phyloP scores from a whole-genome alignment of 2,888 invertebrate species.

The Chirona hameri region DNA sequence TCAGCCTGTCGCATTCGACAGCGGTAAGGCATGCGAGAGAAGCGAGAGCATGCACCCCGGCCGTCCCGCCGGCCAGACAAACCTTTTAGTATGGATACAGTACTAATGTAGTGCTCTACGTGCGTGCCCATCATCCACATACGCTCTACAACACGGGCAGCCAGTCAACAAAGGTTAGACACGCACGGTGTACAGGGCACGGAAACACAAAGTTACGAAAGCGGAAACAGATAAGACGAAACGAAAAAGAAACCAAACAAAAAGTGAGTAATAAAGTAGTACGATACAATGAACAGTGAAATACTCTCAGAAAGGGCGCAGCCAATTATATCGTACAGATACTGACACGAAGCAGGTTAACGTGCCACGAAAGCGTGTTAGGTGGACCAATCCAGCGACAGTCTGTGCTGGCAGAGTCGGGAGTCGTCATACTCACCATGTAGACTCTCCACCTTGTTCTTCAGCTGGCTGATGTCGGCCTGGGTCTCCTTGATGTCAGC shows the following conservation, averaged over 20 bases:
- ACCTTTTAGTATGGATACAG: constrained; percentile 41
- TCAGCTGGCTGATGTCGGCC: neutral
- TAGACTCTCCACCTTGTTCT: neutral
- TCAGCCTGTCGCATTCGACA: no score
- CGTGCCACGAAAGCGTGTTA: no score
- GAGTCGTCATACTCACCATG: constrained; percentile 7
- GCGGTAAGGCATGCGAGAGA: no score
- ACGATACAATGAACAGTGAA: no score
- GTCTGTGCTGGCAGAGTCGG: no score
- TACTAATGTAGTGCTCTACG: constrained; percentile 40
- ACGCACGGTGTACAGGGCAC: neutral
- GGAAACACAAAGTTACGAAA: neutral
- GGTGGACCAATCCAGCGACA: no score
- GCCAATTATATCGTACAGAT: no score
- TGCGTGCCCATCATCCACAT: constrained; percentile 36
- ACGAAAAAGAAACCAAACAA: neutral
- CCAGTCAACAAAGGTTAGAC: neutral
- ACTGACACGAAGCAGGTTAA: no score
- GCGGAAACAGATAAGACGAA: neutral
- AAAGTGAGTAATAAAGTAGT: neutral
- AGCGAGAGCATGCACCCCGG: no score
- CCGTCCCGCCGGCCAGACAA: constrained; percentile 35
- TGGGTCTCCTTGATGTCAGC: neutral
- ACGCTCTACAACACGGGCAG: constrained; percentile 39
- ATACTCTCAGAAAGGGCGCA: no score